These are phyloP conservation scores for Galaxias olidus DNA, from an alignment of 2,797 vertebrate species.

Conservation along the genomic window DNA sequence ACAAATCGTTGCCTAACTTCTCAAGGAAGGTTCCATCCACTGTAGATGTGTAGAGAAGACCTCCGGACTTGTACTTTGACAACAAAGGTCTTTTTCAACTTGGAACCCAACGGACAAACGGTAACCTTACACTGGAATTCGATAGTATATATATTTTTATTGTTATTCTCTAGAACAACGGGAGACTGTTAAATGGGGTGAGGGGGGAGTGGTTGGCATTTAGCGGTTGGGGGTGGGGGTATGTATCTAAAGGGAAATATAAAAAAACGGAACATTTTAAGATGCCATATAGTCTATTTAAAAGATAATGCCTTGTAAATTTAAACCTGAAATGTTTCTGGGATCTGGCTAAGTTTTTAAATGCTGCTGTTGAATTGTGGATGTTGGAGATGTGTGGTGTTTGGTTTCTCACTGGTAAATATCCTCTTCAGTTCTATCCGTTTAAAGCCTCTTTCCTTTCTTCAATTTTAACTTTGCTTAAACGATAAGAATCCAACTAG, in stretches of 20 bases:
- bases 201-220: slow-evolving; percentile 49
- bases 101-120: slow-evolving; percentile 50
- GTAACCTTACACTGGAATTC: slow-evolving; percentile 76
- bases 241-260: slow-evolving; percentile 48
- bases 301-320: slow-evolving; percentile 69
- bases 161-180: slow-evolving; percentile 68
- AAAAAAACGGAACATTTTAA: slow-evolving; percentile 51
- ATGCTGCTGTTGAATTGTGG: slow-evolving; percentile 67
- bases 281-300: slow-evolving; percentile 65
- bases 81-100: slow-evolving; percentile 65
- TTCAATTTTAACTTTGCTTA: slow-evolving; percentile 36
- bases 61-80: slow-evolving; percentile 58
- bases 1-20: slow-evolving; percentile 61
- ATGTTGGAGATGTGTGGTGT: slow-evolving; percentile 43
- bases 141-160: slow-evolving; percentile 76
- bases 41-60: slow-evolving; percentile 49
- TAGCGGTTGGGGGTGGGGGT: slow-evolving; percentile 29
- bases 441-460: slow-evolving; percentile 21
- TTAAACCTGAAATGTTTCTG: slow-evolving; percentile 51
- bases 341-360: slow-evolving; percentile 53
- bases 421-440: slow-evolving; percentile 44
- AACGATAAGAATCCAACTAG: slow-evolving; percentile 10
- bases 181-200: slow-evolving; percentile 71
- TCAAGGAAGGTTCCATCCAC: slow-evolving; percentile 58
- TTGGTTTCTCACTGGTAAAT: slow-evolving; percentile 52